Base-by-base conservation (phyloP, 2,888 invertebrate genomes). In the Arge pagana region DNA sequence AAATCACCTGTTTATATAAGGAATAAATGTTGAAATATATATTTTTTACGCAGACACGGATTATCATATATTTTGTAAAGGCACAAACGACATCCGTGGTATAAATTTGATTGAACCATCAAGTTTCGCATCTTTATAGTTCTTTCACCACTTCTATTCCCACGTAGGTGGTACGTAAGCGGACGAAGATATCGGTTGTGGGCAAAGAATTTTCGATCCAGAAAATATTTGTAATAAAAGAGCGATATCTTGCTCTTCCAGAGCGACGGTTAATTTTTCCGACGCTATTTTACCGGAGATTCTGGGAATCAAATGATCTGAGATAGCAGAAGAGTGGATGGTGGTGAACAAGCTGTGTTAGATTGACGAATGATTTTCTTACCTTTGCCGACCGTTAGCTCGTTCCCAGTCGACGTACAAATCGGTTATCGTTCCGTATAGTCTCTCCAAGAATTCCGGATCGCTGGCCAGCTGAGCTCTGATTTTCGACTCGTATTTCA, bases 371-470 rank as follows among this genome's bases (percentile, higher is more conserved):
- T n/a, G n/a, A n/a, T 42, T 19, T 21, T 15, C 8, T 41, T 18
- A 74, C 75, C 73, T 74, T 51, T 66, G 67, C 33, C 67, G 66
- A 36, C 70, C 69, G 53, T 67, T 71, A 1, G 74, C 70, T 35
- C 71, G 68, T 54, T 75, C 71, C 76, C 75, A 76, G 42, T 76
- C 75, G 4, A 76, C 71, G 36, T 74, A 76, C 11, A 76, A 62
- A 52, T 74, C 73, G 1, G 65, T 69, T 4, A 76, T 57, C 3
- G 65, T 58, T 4, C 61, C 67, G 7, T 74, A 60, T 24, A 76
- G 57, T 37, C 71, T 66, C 23, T 68, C 65, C 18, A 71, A 56
- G 23, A 70, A 56, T 8, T 73, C 68, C 2, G 62, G 59, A 39
- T 74, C 68, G 31, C 65, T 71, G 0, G 56, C 21, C 50, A 66